A percentile compares a stretch with the other conserved stretches of the same genome.
Conservation (phyloP, 2,113 vertebrate genomes). For the Micronycteris hirsuta region DNA sequence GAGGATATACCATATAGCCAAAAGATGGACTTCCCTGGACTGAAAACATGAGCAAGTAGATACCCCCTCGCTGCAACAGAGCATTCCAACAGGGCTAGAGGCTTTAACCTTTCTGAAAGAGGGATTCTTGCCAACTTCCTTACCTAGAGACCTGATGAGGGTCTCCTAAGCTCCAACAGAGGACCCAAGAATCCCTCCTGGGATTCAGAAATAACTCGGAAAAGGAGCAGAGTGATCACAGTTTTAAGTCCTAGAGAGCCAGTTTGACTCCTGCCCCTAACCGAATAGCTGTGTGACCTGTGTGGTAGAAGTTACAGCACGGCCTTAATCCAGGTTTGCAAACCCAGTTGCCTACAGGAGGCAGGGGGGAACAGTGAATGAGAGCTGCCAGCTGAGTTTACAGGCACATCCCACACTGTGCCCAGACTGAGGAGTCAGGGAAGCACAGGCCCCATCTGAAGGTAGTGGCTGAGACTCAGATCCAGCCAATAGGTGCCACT, state of each 20-base stretch:
- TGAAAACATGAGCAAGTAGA: not conserved
- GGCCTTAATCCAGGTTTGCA: not conserved
- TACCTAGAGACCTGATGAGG: not conserved
- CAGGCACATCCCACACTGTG: rapidly evolving
- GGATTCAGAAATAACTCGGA: not conserved
- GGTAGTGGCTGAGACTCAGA: not conserved
- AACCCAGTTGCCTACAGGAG: not conserved
- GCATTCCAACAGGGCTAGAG: rapidly evolving
- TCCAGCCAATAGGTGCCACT: not conserved
- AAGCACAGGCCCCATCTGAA: not conserved
- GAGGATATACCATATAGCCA: not conserved
- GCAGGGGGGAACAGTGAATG: not conserved
- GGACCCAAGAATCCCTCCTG: not conserved
- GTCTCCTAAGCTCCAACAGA: not conserved
- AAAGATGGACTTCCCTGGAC: not conserved
- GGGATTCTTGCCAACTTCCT: not conserved
- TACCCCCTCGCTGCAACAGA: not conserved
- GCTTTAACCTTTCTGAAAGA: not conserved
- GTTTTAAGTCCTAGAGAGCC: not conserved
- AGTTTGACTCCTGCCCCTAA: not conserved
- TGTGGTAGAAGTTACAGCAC: not conserved
- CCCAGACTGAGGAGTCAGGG: not conserved
- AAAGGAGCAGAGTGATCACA: not conserved
- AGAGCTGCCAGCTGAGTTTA: not conserved
- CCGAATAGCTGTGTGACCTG: not conserved